A percentile compares a stretch with the other conserved stretches of the same genome.
These are phyloP conservation scores for Nezara viridula DNA, from an alignment of 2,888 invertebrate genomes.

Conservation along the genomic window DNA sequence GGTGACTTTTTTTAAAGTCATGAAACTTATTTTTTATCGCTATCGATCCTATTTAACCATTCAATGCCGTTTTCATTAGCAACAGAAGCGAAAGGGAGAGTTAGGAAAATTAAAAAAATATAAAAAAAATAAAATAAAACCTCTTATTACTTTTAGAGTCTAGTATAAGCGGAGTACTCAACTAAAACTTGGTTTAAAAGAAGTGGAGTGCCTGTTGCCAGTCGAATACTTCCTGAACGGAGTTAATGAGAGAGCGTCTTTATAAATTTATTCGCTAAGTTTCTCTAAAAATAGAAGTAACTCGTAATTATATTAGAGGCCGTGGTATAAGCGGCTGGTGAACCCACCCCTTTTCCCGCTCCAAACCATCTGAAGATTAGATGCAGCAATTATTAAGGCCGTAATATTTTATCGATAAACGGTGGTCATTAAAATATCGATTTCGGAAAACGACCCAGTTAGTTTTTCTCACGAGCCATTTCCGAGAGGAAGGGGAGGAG, in stretches of 20 bases:
- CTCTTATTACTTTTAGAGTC: not conserved
- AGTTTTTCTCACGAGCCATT: not conserved
- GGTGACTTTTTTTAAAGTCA: too few species aligned
- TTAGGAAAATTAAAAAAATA: too few species aligned
- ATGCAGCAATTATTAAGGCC: not conserved
- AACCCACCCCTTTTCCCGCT: not conserved
- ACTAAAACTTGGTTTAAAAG: not conserved
- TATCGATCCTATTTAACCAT: not conserved
- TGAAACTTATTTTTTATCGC: too few species aligned
- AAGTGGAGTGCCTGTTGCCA: not conserved
- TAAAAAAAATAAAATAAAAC: too few species aligned
- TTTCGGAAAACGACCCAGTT: not conserved
- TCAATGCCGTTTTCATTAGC: not conserved
- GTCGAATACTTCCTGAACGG: not conserved
- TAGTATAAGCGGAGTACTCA: not conserved
- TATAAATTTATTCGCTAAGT: not conserved
- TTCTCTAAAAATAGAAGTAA: not conserved
- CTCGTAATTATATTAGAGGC: not conserved
- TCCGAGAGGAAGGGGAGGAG: not conserved
- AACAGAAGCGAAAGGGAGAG: not conserved
- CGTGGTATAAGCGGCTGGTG: not conserved
- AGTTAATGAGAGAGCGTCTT: not conserved
- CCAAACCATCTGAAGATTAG: not conserved
- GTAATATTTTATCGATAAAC: not conserved
- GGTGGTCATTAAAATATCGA: conserved; percentile 5